Conservation (phyloP, 2,888 invertebrate species). For the Pinctada fucata region DNA sequence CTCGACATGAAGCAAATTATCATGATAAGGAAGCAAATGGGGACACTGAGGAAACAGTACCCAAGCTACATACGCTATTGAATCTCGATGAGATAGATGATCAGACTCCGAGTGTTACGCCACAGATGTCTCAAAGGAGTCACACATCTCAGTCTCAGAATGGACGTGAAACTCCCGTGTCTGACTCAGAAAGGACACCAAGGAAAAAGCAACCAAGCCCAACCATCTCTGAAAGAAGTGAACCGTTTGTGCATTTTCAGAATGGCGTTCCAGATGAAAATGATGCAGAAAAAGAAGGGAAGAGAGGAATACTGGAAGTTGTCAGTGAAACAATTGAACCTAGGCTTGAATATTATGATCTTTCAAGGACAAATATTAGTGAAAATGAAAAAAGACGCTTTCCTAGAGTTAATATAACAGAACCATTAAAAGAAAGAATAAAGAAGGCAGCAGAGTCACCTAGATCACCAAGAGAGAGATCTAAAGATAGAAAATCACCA, state of each 20-base stretch:
- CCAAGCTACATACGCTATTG: slow-evolving; percentile 23
- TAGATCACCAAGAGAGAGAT: slow-evolving; percentile 22
- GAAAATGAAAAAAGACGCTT: slow-evolving; percentile 30
- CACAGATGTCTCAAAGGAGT: slow-evolving; percentile 6
- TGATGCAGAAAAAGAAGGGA: slow-evolving; percentile 11
- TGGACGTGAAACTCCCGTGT: neutral
- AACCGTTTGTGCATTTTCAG: neutral
- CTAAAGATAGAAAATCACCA: slow-evolving; percentile 30
- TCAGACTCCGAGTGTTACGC: slow-evolving; percentile 27
- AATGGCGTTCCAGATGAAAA: slow-evolving; percentile 1
- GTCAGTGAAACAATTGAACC: slow-evolving; percentile 32
- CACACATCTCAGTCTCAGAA: slow-evolving; percentile 10
- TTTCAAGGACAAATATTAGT: slow-evolving; percentile 25
- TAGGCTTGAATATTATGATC: slow-evolving; percentile 28
- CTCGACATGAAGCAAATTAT: slow-evolving; percentile 58
- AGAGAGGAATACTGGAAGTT: slow-evolving; percentile 39
- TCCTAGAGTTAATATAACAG: slow-evolving; percentile 37
- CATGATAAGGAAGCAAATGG: slow-evolving; percentile 47
- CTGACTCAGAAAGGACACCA: neutral
- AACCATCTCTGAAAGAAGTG: neutral
- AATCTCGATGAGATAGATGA: slow-evolving; percentile 40
- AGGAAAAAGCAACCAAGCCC: neutral
- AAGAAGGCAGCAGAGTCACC: slow-evolving; percentile 18
- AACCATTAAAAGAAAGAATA: slow-evolving; percentile 35
- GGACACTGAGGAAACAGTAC: slow-evolving; percentile 23